phyloP scores from a whole-genome alignment of 2,113 vertebrate genomes.

The Leptobrachium ailaonicum region DNA sequence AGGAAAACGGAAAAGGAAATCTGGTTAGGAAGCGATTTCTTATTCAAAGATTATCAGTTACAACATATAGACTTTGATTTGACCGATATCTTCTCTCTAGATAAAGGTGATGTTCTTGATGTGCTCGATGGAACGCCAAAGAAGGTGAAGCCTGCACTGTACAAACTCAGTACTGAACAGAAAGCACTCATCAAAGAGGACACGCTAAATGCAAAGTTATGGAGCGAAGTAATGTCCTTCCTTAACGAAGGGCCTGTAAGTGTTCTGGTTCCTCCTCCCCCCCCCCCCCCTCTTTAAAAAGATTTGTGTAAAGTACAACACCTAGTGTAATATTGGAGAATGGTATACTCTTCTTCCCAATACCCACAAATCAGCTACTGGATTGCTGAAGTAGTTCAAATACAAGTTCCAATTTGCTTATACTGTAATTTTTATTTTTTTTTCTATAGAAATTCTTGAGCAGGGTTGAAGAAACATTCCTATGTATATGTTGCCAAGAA shows the following conservation, averaged over 20 bases:
- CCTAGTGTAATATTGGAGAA: too few relatives aligned
- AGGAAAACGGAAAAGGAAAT: constrained; percentile 76
- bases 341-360: too few relatives aligned
- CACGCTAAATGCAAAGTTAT: constrained; percentile 85
- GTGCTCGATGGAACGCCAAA: constrained; percentile 66
- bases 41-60: neutral
- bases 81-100: constrained; percentile 7
- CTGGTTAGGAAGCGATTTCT: constrained; percentile 54
- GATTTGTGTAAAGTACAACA: too few relatives aligned
- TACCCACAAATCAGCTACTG: too few relatives aligned
- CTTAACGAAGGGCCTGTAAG: constrained; percentile 86
- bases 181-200: constrained; percentile 83
- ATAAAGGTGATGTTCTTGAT: neutral
- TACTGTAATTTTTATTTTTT: neutral
- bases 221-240: constrained; percentile 84
- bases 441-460: constrained; percentile 82
- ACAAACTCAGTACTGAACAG: constrained; percentile 84
- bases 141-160: constrained; percentile 85
- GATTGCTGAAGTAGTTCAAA: too few relatives aligned
- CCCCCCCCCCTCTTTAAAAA: too few relatives aligned
- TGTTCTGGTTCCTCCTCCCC: too few relatives aligned
- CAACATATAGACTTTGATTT: neutral
- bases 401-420: neutral
- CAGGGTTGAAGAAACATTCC: constrained; percentile 90
- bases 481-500: constrained; percentile 97